phyloP scores from a whole-genome alignment of 2,888 invertebrate species.

The Parnassius apollo region DNA sequence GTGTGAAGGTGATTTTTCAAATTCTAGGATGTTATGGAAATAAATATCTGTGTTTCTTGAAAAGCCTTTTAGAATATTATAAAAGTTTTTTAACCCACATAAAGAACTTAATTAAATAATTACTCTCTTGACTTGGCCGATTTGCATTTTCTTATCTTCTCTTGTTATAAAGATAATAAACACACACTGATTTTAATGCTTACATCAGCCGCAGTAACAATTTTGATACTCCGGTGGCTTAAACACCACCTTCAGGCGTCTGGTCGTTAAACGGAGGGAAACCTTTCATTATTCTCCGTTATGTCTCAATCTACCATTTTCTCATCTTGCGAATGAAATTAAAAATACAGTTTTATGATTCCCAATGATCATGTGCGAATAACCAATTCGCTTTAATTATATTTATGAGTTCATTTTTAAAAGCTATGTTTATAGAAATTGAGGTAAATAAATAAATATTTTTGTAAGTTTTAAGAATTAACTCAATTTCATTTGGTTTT shows the following conservation, averaged over 20 bases:
- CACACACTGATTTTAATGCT: slow-evolving; percentile 21
- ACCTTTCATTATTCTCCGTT: slow-evolving; percentile 31
- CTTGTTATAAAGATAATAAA: slow-evolving; percentile 14
- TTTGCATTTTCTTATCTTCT: slow-evolving; percentile 12
- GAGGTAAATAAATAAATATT: too few species aligned
- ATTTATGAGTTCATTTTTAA: slow-evolving; percentile 12
- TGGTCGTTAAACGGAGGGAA: slow-evolving; percentile 29
- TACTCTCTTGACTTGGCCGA: slow-evolving; percentile 7
- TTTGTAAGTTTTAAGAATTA: too few species aligned
- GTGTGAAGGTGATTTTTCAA: too few species aligned
- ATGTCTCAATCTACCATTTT: slow-evolving; percentile 30
- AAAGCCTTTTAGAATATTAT: too few species aligned
- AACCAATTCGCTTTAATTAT: slow-evolving; percentile 13
- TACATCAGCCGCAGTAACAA: slow-evolving; percentile 15
- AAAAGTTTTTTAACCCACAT: too few species aligned
- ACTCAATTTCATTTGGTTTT: too few species aligned
- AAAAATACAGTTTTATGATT: slow-evolving; percentile 26
- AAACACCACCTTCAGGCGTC: slow-evolving; percentile 32
- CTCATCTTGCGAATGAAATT: slow-evolving; percentile 28
- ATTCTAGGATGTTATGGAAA: too few species aligned
- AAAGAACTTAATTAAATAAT: too few species aligned
- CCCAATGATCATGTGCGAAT: slow-evolving; percentile 24
- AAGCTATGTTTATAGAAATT: slow-evolving; percentile 6
- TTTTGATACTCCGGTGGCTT: slow-evolving; percentile 29
- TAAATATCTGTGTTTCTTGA: too few species aligned